These are phyloP conservation scores for Philopedon plagiatum DNA, from an alignment of 2,888 invertebrate species.

Conservation along the genomic window DNA sequence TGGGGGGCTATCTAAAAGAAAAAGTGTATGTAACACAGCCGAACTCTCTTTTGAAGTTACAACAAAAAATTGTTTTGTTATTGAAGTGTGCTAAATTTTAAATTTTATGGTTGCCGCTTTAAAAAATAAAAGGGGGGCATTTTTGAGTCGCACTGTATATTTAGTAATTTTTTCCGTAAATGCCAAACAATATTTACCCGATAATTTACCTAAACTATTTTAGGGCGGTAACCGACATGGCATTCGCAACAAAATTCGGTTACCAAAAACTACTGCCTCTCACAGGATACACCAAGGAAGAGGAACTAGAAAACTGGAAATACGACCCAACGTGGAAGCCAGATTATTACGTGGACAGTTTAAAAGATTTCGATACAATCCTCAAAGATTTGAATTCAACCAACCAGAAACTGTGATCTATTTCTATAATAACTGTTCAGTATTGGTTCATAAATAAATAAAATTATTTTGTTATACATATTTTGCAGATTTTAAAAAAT, in stretches of 20 bases:
- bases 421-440: background rate
- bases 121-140: too few species aligned
- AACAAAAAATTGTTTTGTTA: too few species aligned
- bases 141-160: too few species aligned
- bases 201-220: conserved; percentile 26
- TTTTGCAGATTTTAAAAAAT: background rate
- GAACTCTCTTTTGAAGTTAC: too few species aligned
- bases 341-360: conserved; percentile 68
- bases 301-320: conserved; percentile 60
- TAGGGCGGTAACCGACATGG: conserved; percentile 74
- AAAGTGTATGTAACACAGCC: too few species aligned
- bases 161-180: conserved; percentile 3
- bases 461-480: background rate
- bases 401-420: background rate
- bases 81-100: too few species aligned
- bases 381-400: conserved; percentile 28
- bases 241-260: conserved; percentile 79
- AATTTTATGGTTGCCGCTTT: too few species aligned
- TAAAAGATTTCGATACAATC: conserved; percentile 55
- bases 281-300: conserved; percentile 70
- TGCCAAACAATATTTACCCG: too few species aligned
- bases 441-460: background rate
- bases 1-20: too few species aligned
- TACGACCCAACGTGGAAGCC: conserved; percentile 70
- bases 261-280: conserved; percentile 83